Evolutionary conservation across 2,888 invertebrate species (phyloP).

Genomic region (Phragmatobia fuliginosa): DNA sequence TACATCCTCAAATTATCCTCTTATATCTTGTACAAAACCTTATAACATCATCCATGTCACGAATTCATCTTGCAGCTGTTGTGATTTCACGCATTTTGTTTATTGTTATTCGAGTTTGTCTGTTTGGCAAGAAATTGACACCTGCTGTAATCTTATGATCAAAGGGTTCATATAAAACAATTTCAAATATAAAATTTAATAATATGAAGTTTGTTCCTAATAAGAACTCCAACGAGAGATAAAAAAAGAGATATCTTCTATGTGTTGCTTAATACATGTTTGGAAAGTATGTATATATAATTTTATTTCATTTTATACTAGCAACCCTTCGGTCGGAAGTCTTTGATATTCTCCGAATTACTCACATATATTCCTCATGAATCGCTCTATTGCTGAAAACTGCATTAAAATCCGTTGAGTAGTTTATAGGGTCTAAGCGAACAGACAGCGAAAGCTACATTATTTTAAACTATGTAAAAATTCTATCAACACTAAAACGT

Average conservation of each 20-base stretch:
- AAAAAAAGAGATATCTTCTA: background rate
- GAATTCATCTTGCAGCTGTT: slow-evolving; percentile 63
- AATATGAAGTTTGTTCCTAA: background rate
- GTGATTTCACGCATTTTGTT: slow-evolving; percentile 63
- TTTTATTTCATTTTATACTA: background rate
- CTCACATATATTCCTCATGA: too few relatives aligned
- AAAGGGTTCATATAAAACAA: background rate
- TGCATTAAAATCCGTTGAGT: too few relatives aligned
- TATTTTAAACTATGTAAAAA: too few relatives aligned
- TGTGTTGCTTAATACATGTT: background rate
- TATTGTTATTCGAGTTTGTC: slow-evolving; percentile 43
- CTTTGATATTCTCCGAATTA: too few relatives aligned
- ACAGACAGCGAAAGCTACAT: too few relatives aligned
- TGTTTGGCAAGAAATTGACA: slow-evolving; percentile 1
- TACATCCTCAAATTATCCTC: slow-evolving; percentile 54
- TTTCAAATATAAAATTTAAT: too few relatives aligned
- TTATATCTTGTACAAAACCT: slow-evolving; percentile 34
- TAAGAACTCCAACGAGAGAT: background rate
- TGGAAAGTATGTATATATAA: background rate
- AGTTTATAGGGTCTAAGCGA: too few relatives aligned
- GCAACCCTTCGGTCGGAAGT: too few relatives aligned
- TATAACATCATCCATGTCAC: slow-evolving; percentile 47
- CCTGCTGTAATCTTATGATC: slow-evolving; percentile 7
- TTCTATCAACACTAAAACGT: too few relatives aligned
- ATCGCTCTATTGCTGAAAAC: too few relatives aligned